Conservation (phyloP, 2,113 vertebrate genomes). For the Chaenogobius annularis region DNA sequence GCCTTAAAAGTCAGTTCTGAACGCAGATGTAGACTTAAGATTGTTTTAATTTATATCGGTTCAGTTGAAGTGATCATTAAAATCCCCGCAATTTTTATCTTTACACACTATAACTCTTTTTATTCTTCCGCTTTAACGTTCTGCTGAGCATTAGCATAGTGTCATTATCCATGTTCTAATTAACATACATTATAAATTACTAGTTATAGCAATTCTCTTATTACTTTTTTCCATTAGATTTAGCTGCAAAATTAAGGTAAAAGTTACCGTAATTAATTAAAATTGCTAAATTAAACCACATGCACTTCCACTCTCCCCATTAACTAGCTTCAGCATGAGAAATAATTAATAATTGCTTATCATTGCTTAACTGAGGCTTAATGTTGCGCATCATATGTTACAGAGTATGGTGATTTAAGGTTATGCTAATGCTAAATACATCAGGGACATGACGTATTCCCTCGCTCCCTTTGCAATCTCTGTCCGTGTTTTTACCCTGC, state of each 20-base stretch:
- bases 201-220: background rate
- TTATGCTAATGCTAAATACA: conserved; percentile 11
- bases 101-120: no score
- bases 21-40: background rate
- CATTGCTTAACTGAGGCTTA: background rate
- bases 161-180: background rate
- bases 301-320: background rate
- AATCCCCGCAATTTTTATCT: background rate
- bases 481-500: conserved; percentile 23
- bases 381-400: background rate
- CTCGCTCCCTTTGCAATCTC: background rate
- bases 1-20: background rate
- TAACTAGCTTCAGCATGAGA: background rate
- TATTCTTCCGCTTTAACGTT: background rate
- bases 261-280: background rate
- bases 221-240: background rate
- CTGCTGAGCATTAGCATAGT: background rate
- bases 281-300: background rate
- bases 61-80: no score
- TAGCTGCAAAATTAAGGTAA: background rate
- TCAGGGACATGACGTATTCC: background rate
- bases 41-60: no score
- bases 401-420: background rate
- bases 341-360: conserved; percentile 3
- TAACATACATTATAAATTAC: background rate